Percentiles rank a stretch among this genome's conserved stretches.
Conservation (phyloP, 2,888 invertebrate genomes). For the Protophormia terraenovae region DNA sequence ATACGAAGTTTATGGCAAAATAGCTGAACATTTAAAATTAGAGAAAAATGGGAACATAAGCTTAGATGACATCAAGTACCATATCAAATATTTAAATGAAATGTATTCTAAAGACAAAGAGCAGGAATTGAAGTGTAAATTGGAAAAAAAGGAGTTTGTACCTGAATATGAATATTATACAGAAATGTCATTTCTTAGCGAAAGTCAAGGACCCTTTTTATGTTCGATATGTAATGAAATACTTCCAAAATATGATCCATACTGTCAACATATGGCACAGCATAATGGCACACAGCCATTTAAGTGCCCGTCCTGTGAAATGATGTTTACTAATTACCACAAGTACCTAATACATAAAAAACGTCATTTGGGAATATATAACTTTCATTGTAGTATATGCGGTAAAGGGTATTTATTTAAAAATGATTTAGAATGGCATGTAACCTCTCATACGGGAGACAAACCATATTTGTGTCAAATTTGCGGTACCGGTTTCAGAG, state of each 20-base stretch:
- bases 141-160: conserved; percentile 19
- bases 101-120: conserved; percentile 52
- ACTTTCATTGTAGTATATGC: conserved; percentile 56
- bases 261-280: conserved; percentile 45
- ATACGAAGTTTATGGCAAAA: conserved; percentile 40
- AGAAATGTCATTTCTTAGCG: conserved; percentile 46
- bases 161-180: conserved; percentile 32
- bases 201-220: conserved; percentile 54
- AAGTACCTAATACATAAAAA: conserved; percentile 58
- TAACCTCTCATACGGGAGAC: conserved; percentile 71
- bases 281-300: conserved; percentile 46
- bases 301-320: conserved; percentile 49
- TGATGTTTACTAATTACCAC: conserved; percentile 43
- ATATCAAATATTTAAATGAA: conserved; percentile 52
- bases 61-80: conserved; percentile 47
- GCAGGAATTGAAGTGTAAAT: conserved; percentile 40
- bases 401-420: conserved; percentile 54
- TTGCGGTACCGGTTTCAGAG: conserved; percentile 40
- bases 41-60: conserved; percentile 9
- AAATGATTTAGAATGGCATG: conserved; percentile 54
- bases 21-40: conserved; percentile 40
- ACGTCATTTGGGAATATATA: conserved; percentile 47
- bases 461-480: conserved; percentile 52
- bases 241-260: conserved; percentile 34
- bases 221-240: conserved; percentile 50